These are phyloP conservation scores for Hypotaenidia philippensis DNA, from an alignment of 2,797 vertebrate genomes.

Conservation along the genomic window DNA sequence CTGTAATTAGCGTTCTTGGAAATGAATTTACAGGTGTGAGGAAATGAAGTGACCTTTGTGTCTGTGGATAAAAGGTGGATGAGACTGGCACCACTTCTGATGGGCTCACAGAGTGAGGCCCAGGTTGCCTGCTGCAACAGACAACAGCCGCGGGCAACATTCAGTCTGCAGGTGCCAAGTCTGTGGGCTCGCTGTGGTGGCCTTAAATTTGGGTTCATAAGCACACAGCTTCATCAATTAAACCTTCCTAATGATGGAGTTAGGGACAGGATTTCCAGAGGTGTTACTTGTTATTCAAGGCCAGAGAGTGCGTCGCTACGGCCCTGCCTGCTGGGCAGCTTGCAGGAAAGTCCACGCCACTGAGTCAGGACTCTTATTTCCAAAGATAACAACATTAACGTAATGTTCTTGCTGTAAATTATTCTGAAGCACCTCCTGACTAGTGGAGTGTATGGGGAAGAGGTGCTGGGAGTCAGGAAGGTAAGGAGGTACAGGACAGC, in stretches of 20 bases:
- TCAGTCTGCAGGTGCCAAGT: background rate
- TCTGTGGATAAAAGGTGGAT: background rate
- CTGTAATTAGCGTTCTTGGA: background rate
- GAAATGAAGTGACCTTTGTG: background rate
- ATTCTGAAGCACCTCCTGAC: background rate
- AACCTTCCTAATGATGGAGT: background rate
- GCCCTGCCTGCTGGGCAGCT: background rate
- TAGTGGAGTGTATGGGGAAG: background rate
- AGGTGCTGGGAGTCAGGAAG: background rate
- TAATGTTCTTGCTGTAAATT: background rate
- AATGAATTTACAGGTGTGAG: background rate
- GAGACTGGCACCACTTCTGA: background rate
- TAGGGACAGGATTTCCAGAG: background rate
- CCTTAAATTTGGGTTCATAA: background rate
- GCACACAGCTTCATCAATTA: background rate
- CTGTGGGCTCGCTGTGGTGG: background rate
- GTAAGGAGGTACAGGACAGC: background rate
- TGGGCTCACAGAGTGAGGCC: background rate
- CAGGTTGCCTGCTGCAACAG: background rate
- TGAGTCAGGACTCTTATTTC: background rate
- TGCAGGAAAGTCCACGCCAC: background rate
- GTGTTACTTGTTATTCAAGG: background rate
- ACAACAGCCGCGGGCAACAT: background rate
- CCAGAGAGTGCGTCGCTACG: fast-evolving
- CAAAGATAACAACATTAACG: background rate